Percentiles rank a stretch among this genome's conserved stretches.
Evolutionary conservation across 2,888 invertebrate genomes (phyloP).

Genomic region (Andrena camellia): DNA sequence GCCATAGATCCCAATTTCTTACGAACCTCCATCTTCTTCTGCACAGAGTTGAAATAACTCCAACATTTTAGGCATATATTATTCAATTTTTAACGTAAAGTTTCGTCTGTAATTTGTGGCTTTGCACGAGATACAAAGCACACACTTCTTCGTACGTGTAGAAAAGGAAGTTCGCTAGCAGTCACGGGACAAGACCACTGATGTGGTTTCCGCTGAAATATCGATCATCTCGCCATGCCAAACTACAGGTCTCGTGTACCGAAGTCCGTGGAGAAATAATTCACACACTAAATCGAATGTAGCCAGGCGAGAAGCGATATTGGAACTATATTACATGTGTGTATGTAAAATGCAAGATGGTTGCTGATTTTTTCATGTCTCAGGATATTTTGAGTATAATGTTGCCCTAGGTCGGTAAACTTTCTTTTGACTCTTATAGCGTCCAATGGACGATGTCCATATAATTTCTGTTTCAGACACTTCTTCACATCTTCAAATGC

Average conservation of each 20-base stretch:
- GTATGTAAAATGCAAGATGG: neutral
- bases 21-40: neutral
- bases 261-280: conserved; percentile 43
- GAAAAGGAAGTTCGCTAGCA: neutral
- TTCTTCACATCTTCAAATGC: too few species aligned
- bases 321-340: neutral
- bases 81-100: neutral
- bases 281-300: conserved; percentile 53
- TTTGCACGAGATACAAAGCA: neutral
- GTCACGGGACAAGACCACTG: conserved; percentile 19
- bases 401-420: too few species aligned
- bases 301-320: conserved; percentile 3
- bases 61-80: too few species aligned
- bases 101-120: too few species aligned
- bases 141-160: neutral
- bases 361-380: neutral
- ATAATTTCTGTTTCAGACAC: too few species aligned
- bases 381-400: neutral
- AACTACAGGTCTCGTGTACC: conserved; percentile 42
- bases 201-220: conserved; percentile 42
- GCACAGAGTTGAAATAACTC: too few species aligned
- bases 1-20: neutral
- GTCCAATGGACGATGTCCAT: too few species aligned
- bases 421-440: too few species aligned
- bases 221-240: conserved; percentile 48